Evolutionary conservation across 2,797 vertebrate genomes (phyloP).

Genomic region (Myripristis murdjan): DNA sequence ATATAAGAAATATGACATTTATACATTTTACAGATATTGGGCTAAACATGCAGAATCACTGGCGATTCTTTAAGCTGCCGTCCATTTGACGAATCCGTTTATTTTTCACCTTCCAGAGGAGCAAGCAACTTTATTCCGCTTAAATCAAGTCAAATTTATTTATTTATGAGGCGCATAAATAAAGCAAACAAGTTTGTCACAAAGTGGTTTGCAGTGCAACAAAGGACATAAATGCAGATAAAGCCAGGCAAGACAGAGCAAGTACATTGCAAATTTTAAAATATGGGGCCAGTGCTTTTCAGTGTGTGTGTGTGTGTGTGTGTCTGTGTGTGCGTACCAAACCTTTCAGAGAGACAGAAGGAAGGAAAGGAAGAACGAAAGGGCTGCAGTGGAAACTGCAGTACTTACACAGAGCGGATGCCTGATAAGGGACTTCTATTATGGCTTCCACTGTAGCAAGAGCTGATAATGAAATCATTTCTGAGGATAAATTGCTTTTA

Average conservation of each 20-base stretch:
- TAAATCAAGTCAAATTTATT: constrained; percentile 8
- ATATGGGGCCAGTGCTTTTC: not conserved
- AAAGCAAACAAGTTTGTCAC: not conserved
- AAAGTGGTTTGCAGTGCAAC: not conserved
- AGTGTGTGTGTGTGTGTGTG: constrained; percentile 4
- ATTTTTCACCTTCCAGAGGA: not conserved
- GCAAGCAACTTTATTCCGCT: constrained; percentile 2
- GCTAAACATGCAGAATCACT: no score
- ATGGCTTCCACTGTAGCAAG: constrained; percentile 46
- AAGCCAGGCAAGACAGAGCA: constrained; percentile 18
- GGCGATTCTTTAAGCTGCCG: no score
- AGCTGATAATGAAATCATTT: constrained; percentile 68
- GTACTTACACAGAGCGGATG: constrained; percentile 47
- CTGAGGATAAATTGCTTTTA: constrained; percentile 59
- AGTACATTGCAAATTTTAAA: not conserved
- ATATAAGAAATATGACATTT: no score
- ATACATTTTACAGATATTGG: no score
- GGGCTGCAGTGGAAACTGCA: constrained; percentile 18
- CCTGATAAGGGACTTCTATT: constrained; percentile 64
- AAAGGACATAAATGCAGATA: constrained; percentile 14
- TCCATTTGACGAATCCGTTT: constrained; percentile 5
- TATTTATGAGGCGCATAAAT: constrained; percentile 15
- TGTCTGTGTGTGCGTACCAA: not conserved
- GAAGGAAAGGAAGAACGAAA: constrained; percentile 14
- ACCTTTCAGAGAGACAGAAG: constrained; percentile 20